These are phyloP conservation scores for Mactromeris polynyma DNA, from an alignment of 2,888 invertebrate genomes.

Conservation along the genomic window DNA sequence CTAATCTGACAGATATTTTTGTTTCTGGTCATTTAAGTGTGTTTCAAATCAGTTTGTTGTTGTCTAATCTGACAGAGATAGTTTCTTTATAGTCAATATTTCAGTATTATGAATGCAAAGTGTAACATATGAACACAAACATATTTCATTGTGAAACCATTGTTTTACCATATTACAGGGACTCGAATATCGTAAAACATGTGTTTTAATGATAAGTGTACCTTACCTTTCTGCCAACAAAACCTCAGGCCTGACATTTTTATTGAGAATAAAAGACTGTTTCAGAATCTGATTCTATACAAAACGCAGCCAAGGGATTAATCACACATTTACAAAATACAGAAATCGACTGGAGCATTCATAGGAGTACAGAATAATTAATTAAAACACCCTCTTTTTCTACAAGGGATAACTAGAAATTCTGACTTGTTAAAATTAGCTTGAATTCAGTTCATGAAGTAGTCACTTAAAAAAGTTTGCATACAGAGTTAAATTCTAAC, in stretches of 20 bases:
- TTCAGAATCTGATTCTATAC: not conserved
- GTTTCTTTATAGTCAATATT: too few species aligned
- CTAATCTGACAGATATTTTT: too few species aligned
- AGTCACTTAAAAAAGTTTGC: not conserved
- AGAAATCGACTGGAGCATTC: not conserved
- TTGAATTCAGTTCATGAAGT: not conserved
- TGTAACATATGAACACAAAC: too few species aligned
- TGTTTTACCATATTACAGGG: too few species aligned
- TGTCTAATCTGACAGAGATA: too few species aligned
- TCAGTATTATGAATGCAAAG: too few species aligned
- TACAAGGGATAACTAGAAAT: not conserved
- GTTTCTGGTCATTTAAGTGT: too few species aligned
- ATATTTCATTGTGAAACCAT: not conserved
- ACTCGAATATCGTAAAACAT: not conserved
- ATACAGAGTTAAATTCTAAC: too few species aligned
- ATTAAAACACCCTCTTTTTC: not conserved
- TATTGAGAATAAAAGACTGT: not conserved
- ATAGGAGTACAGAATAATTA: not conserved
- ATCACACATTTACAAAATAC: not conserved
- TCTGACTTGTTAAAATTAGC: not conserved
- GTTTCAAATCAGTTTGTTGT: too few species aligned
- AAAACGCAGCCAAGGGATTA: not conserved
- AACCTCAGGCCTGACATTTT: not conserved
- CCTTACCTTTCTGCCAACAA: not conserved
- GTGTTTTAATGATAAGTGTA: not conserved